Conservation (phyloP, 2,797 vertebrate species). For the Coregonus ussuriensis region DNA sequence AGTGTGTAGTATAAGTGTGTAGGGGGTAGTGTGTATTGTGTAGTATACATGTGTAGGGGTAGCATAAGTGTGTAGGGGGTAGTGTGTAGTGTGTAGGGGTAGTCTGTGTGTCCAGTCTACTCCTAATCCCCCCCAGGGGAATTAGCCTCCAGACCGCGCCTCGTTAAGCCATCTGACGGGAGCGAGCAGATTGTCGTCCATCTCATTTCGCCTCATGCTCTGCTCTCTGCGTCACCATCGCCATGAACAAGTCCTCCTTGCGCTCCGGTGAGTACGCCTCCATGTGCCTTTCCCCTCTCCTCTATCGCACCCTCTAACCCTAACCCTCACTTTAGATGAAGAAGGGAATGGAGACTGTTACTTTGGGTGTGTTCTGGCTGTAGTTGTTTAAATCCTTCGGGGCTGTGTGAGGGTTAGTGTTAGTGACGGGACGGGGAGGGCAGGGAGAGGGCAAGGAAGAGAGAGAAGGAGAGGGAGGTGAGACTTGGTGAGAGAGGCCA, state of each 20-base stretch:
- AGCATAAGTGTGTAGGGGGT: no score
- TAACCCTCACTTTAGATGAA: background rate
- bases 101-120: background rate
- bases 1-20: no score
- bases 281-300: constrained; percentile 3
- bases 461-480: background rate
- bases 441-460: background rate
- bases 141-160: constrained; percentile 64
- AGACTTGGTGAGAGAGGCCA: background rate
- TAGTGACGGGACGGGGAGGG: background rate
- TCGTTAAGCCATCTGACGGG: constrained; percentile 76
- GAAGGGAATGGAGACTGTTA: background rate
- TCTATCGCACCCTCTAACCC: background rate
- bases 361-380: background rate
- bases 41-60: no score
- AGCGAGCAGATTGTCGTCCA: constrained; percentile 77
- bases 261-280: background rate
- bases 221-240: constrained; percentile 34
- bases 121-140: constrained; percentile 43
- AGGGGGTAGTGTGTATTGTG: no score
- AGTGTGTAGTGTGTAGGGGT: no score
- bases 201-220: constrained; percentile 56
- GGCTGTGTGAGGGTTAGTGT: background rate
- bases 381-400: background rate
- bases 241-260: background rate